phyloP scores from a whole-genome alignment of 1,140 invertebrate genomes.

The Bombyx mandarina region DNA sequence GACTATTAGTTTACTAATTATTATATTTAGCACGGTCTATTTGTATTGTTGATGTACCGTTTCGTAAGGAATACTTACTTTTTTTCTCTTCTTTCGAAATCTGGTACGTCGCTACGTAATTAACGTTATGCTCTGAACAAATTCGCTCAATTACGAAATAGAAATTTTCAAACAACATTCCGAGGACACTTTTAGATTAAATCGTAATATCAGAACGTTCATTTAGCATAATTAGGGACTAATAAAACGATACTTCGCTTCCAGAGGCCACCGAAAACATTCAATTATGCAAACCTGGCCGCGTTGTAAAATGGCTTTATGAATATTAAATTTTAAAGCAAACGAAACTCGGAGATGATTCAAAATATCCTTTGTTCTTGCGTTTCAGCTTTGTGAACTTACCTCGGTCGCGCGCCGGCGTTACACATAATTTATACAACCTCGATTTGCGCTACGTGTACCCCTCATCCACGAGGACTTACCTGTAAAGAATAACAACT shows the following conservation, averaged over 20 bases:
- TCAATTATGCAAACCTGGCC: conserved; percentile 22
- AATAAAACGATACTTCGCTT: conserved; percentile 22
- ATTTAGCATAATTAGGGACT: conserved; percentile 20
- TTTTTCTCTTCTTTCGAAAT: no score
- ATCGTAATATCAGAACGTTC: conserved; percentile 3
- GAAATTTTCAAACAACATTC: no score
- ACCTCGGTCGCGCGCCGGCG: conserved; percentile 5
- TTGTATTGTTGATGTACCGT: no score
- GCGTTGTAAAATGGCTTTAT: conserved; percentile 22
- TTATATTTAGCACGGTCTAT: not conserved
- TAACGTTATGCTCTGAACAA: no score
- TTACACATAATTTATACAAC: conserved; percentile 11
- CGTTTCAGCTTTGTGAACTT: conserved; percentile 10
- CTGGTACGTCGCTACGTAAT: no score
- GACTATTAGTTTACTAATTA: not conserved
- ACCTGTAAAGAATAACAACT: conserved; percentile 44
- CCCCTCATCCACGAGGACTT: conserved; percentile 17
- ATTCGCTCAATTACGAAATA: no score
- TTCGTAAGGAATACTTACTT: no score
- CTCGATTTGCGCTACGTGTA: conserved; percentile 9
- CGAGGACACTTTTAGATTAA: no score
- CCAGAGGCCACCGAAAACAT: conserved; percentile 24
- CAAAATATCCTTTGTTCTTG: conserved; percentile 8
- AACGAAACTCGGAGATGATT: conserved; percentile 13
- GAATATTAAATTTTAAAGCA: conserved; percentile 20